phyloP scores from a whole-genome alignment of 2,797 vertebrate species.

The Myotis myotis region DNA sequence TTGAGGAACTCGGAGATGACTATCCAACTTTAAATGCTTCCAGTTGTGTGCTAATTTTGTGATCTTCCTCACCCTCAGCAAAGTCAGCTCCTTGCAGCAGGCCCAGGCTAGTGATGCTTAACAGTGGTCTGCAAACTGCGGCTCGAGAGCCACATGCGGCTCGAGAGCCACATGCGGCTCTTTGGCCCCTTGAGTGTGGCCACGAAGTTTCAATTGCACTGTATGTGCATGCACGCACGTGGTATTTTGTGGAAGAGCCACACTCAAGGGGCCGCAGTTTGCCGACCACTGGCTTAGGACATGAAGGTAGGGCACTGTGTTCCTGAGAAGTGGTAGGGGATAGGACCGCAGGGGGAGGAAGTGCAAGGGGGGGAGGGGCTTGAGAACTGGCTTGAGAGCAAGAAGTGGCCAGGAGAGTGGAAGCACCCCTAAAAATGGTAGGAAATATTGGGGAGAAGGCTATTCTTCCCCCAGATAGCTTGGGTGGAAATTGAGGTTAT shows the following conservation, averaged over 20 bases:
- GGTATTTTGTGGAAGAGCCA: too few relatives aligned
- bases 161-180: too few relatives aligned
- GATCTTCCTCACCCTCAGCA: too few relatives aligned
- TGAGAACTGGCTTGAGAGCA: not conserved
- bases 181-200: too few relatives aligned
- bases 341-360: accelerated
- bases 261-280: too few relatives aligned
- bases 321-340: not conserved
- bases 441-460: not conserved
- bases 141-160: too few relatives aligned
- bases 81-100: not conserved
- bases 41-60: not conserved
- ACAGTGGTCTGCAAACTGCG: too few relatives aligned
- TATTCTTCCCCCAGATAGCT: not conserved
- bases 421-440: not conserved
- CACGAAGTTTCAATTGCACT: too few relatives aligned
- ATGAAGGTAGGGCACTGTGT: not conserved
- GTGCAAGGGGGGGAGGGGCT: not conserved
- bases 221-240: too few relatives aligned
- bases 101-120: not conserved
- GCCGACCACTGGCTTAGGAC: too few relatives aligned
- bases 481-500: not conserved
- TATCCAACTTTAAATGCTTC: not conserved
- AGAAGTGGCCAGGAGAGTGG: not conserved
- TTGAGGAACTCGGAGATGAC: not conserved